Evolutionary conservation across 2,113 vertebrate species (phyloP).

Genomic region (Megaceryle maxima): DNA sequence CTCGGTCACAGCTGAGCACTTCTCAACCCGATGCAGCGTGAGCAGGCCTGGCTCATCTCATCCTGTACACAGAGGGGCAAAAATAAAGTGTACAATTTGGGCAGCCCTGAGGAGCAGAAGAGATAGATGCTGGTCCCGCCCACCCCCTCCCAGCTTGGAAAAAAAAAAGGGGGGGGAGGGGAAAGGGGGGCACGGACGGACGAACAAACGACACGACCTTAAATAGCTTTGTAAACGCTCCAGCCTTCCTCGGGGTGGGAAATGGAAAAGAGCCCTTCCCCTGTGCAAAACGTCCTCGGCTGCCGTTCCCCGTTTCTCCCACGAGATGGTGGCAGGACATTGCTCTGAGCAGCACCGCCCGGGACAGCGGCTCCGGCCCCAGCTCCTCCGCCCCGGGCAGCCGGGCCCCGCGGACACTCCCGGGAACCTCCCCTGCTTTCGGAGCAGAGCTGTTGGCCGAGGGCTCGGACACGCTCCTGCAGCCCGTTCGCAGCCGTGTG

Average conservation of each 20-base stretch:
- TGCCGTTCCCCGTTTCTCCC: background rate
- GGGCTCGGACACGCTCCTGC: background rate
- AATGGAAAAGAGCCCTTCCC: background rate
- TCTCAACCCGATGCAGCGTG: too few relatives aligned
- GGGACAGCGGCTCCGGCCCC: background rate
- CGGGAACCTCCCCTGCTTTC: background rate
- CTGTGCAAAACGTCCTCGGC: background rate
- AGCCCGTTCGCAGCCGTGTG: background rate
- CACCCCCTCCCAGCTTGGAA: background rate
- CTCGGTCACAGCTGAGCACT: background rate
- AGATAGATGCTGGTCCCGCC: fast-evolving
- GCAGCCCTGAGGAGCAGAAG: background rate
- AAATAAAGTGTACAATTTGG: fast-evolving
- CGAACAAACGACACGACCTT: too few relatives aligned
- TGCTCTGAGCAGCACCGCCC: background rate
- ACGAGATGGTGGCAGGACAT: background rate
- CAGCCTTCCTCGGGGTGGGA: background rate
- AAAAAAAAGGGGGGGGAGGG: too few relatives aligned
- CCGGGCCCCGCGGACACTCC: background rate
- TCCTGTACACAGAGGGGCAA: background rate
- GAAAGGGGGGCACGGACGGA: too few relatives aligned
- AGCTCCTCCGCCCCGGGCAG: background rate
- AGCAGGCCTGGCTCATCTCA: too few relatives aligned
- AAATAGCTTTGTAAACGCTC: background rate
- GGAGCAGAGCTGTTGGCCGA: background rate